Conservation (phyloP, 2,888 invertebrate genomes). For the Drosophila greeni region DNA sequence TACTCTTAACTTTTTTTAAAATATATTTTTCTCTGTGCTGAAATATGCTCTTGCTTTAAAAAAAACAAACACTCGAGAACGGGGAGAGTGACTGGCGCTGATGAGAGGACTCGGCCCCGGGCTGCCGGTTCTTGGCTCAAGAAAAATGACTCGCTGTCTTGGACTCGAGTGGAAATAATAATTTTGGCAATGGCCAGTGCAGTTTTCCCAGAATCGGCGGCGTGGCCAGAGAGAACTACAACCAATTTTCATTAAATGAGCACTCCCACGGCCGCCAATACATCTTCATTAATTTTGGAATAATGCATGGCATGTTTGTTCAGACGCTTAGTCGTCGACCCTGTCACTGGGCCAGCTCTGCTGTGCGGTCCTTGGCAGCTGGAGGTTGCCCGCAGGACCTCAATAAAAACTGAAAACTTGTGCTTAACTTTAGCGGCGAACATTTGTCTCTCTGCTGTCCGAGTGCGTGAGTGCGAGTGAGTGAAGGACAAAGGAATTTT, state of each 20-base stretch:
- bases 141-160: slow-evolving; percentile 63
- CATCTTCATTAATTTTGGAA: slow-evolving; percentile 70
- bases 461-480: slow-evolving; percentile 16
- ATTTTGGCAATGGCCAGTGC: slow-evolving; percentile 56
- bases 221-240: slow-evolving; percentile 51
- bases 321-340: slow-evolving; percentile 57
- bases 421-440: slow-evolving; percentile 48
- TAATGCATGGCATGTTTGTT: slow-evolving; percentile 61
- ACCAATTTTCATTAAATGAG: slow-evolving; percentile 69
- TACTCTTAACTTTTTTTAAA: no score
- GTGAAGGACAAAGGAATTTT: slow-evolving; percentile 53
- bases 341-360: slow-evolving; percentile 14
- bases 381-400: slow-evolving; percentile 24
- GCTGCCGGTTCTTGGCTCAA: slow-evolving; percentile 26
- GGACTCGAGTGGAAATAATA: slow-evolving; percentile 62
- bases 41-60: slow-evolving; percentile 49
- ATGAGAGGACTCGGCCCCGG: slow-evolving; percentile 38
- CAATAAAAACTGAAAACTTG: slow-evolving; percentile 56
- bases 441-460: slow-evolving; percentile 50
- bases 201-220: slow-evolving; percentile 36
- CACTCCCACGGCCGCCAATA: slow-evolving; percentile 53
- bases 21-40: not conserved
- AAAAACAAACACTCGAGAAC: slow-evolving; percentile 14
- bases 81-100: slow-evolving; percentile 38
- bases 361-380: slow-evolving; percentile 14